Evolutionary conservation across 2,797 vertebrate species (phyloP).

Genomic region (Diplodus sargus): DNA sequence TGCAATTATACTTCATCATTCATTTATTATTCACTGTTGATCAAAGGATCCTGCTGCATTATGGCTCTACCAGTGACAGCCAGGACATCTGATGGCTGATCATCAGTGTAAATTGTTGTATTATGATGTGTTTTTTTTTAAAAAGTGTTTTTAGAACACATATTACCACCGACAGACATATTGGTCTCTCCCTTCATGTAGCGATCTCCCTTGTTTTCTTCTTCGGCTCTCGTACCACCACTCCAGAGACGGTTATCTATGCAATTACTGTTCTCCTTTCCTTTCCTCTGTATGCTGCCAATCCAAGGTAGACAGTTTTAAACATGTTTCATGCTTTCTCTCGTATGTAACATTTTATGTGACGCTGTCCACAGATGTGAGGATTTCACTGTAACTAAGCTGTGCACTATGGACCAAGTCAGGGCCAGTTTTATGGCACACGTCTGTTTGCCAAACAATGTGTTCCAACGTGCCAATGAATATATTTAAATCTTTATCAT

Average conservation of each 20-base stretch:
- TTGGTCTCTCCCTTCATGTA: constrained; percentile 16
- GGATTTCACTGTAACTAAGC: constrained; percentile 46
- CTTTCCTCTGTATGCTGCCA: constrained; percentile 52
- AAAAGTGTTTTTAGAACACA: constrained; percentile 24
- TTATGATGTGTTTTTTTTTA: constrained; percentile 32
- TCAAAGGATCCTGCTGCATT: constrained; percentile 45
- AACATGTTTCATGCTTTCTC: constrained; percentile 27
- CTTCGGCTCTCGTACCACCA: constrained; percentile 19
- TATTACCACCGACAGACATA: constrained; percentile 10
- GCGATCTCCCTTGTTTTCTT: neutral
- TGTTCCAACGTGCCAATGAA: constrained; percentile 70
- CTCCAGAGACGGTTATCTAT: constrained; percentile 74
- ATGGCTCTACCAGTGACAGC: constrained; percentile 44
- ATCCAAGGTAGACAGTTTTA: constrained; percentile 22
- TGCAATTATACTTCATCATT: too few relatives aligned
- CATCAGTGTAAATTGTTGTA: constrained; percentile 21
- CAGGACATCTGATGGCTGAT: constrained; percentile 26
- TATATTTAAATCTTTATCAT: constrained; percentile 46
- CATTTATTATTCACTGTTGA: constrained; percentile 12
- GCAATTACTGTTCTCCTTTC: constrained; percentile 70
- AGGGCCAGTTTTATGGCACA: constrained; percentile 70
- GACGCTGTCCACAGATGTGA: constrained; percentile 17
- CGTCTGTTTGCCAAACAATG: constrained; percentile 66
- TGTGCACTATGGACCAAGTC: constrained; percentile 67
- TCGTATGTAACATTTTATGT: neutral